Evolutionary conservation across 2,113 vertebrate genomes (phyloP).

Genomic region (Pelobates fuscus): DNA sequence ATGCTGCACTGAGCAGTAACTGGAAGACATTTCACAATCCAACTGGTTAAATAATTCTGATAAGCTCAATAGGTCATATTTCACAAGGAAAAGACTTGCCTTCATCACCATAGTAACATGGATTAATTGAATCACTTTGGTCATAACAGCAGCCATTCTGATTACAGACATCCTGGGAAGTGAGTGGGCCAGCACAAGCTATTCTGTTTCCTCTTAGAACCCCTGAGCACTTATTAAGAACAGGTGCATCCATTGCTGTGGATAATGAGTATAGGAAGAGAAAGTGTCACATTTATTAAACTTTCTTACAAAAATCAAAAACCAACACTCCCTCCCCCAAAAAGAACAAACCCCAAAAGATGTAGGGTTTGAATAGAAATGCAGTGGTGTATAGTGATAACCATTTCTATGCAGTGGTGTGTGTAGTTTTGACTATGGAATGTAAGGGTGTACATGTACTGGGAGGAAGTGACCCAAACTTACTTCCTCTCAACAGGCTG

Average conservation of each 20-base stretch:
- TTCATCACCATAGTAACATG: conserved; percentile 66
- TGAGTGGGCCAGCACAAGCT: conserved; percentile 1
- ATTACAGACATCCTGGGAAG: conserved; percentile 50
- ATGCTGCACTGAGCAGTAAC: conserved; percentile 61
- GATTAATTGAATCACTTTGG: conserved; percentile 34
- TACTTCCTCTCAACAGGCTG: no score
- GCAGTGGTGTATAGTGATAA: no score
- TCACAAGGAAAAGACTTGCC: conserved; percentile 43
- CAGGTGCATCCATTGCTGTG: conserved; percentile 48
- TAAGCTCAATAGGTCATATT: background rate
- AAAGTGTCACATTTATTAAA: no score
- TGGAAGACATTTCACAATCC: conserved; percentile 23
- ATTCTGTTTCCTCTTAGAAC: conserved; percentile 52
- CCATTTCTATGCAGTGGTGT: no score
- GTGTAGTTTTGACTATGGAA: no score
- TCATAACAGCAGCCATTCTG: conserved; percentile 57
- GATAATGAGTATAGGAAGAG: no score
- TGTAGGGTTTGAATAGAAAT: no score
- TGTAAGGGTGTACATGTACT: no score
- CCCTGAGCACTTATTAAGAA: conserved; percentile 37
- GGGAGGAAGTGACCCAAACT: no score
- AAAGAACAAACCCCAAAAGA: no score
- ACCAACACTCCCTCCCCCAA: no score
- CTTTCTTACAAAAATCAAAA: no score
- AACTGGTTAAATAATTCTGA: background rate